phyloP scores from a whole-genome alignment of 1,140 invertebrate genomes.

The Bombus ignitus region DNA sequence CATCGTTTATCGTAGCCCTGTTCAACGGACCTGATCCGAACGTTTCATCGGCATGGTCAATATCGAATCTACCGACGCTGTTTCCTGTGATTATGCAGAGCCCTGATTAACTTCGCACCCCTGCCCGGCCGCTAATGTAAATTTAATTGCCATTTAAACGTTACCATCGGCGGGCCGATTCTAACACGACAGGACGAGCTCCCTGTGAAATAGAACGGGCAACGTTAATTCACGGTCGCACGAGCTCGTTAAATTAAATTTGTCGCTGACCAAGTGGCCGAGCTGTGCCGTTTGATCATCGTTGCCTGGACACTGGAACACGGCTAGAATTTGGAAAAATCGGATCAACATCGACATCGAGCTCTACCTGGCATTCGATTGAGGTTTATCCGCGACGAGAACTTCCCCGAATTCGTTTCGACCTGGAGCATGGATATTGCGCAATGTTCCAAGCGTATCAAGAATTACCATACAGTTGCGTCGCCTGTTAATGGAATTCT shows the following conservation, averaged over 20 bases:
- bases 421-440: not conserved
- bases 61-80: not conserved
- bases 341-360: not conserved
- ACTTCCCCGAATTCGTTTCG: not conserved
- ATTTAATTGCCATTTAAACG: slow-evolving; percentile 15
- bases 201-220: not conserved
- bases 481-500: not conserved
- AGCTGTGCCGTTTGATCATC: not conserved
- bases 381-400: not conserved
- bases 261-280: slow-evolving; percentile 9
- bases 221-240: slow-evolving; percentile 9
- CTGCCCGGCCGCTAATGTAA: not conserved
- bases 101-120: not conserved
- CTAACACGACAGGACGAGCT: not conserved
- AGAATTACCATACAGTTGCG: not conserved
- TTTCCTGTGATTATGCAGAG: not conserved
- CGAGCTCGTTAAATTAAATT: slow-evolving; percentile 10
- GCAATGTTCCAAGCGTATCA: not conserved
- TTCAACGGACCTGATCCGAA: not conserved
- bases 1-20: not conserved
- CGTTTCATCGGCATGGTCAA: not conserved
- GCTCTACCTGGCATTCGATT: not conserved
- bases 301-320: not conserved
- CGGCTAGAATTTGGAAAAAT: not conserved
- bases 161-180: not conserved